A percentile compares a stretch with the other conserved stretches of the same genome.
These are phyloP conservation scores for Laticauda colubrina DNA, from an alignment of 2,113 vertebrate species.

Conservation along the genomic window DNA sequence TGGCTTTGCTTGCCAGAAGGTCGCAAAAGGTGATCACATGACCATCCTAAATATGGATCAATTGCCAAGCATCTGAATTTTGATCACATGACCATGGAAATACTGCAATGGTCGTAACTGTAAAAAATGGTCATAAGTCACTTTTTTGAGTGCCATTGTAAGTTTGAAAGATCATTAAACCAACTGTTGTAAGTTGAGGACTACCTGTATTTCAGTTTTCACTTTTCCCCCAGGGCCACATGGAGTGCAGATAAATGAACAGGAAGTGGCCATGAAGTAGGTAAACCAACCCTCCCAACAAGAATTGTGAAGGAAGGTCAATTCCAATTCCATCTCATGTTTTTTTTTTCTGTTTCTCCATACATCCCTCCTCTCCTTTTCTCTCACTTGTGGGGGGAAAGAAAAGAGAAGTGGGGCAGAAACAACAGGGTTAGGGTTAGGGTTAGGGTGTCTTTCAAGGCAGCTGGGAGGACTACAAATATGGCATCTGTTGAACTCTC, in stretches of 20 bases:
- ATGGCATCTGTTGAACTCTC: not conserved
- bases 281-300: not conserved
- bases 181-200: too few relatives aligned
- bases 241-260: not conserved
- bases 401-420: not conserved
- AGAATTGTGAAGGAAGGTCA: not conserved
- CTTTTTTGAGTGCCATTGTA: not conserved
- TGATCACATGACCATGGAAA: not conserved
- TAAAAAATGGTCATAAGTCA: not conserved
- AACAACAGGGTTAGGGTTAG: too few relatives aligned
- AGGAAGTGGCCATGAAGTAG: not conserved
- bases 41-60: too few relatives aligned
- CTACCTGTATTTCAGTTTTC: not conserved
- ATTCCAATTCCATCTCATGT: not conserved
- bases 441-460: not conserved
- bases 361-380: not conserved
- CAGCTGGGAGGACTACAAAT: not conserved
- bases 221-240: not conserved
- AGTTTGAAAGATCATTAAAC: too few relatives aligned
- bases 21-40: too few relatives aligned
- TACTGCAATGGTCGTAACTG: not conserved
- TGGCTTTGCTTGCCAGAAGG: not conserved
- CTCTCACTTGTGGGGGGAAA: not conserved
- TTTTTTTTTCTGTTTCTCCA: not conserved
- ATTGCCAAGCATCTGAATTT: too few relatives aligned